phyloP scores from a whole-genome alignment of 1,140 invertebrate genomes.

The Panagrolaimus sp. region DNA sequence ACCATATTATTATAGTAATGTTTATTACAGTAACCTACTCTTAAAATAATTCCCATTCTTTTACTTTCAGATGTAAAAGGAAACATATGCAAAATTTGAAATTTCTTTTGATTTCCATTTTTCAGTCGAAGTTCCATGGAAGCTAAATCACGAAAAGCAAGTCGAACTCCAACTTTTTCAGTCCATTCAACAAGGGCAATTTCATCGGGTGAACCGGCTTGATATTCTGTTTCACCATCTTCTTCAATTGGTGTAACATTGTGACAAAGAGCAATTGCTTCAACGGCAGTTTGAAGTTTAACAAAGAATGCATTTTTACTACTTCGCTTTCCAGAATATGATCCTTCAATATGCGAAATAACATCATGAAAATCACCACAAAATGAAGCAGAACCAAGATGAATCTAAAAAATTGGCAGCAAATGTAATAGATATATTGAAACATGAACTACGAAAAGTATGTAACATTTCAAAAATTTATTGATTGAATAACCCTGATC shows the following conservation, averaged over 20 bases:
- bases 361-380: conserved; percentile 49
- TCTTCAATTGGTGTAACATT: conserved; percentile 98
- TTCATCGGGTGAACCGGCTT: conserved; percentile 96
- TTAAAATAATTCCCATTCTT: conserved; percentile 83
- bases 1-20: conserved; percentile 24
- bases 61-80: conserved; percentile 88
- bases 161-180: conserved; percentile 69
- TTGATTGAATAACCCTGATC: too few species aligned
- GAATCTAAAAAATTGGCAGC: conserved; percentile 55
- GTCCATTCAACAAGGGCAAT: conserved; percentile 88
- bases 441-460: too few species aligned
- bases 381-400: conserved; percentile 49
- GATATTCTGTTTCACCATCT: conserved; percentile 67
- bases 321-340: conserved; percentile 29
- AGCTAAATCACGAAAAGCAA: conserved; percentile 76
- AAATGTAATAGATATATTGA: conserved; percentile 54
- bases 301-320: background rate
- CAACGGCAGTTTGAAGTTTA: conserved; percentile 67
- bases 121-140: conserved; percentile 70
- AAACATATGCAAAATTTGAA: conserved; percentile 84
- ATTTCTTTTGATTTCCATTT: conserved; percentile 69
- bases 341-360: conserved; percentile 41
- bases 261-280: conserved; percentile 90
- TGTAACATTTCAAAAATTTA: too few species aligned
- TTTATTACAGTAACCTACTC: conserved; percentile 65